These are phyloP conservation scores for Lycia hirtaria DNA, from an alignment of 2,888 invertebrate genomes.

Conservation along the genomic window DNA sequence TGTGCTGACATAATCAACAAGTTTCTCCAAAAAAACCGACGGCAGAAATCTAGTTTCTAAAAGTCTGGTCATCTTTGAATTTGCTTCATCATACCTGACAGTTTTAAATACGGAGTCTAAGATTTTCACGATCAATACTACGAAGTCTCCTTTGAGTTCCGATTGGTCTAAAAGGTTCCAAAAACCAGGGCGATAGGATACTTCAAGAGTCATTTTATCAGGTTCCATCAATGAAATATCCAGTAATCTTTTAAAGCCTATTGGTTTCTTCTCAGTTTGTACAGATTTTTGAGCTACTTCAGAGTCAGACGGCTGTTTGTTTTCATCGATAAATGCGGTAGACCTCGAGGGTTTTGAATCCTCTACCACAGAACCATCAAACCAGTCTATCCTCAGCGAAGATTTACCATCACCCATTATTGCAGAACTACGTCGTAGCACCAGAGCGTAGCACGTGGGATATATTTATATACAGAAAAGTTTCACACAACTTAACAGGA, in stretches of 20 bases:
- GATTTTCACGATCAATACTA: slow-evolving; percentile 77
- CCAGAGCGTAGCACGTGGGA: neutral
- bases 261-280: slow-evolving; percentile 69
- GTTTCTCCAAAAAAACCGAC: slow-evolving; percentile 63
- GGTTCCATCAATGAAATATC: slow-evolving; percentile 71
- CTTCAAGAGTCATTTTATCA: slow-evolving; percentile 69
- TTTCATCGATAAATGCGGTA: slow-evolving; percentile 60
- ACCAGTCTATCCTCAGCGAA: slow-evolving; percentile 78
- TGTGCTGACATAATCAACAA: slow-evolving; percentile 61
- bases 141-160: slow-evolving; percentile 75
- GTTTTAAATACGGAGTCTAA: slow-evolving; percentile 68
- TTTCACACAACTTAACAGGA: too few relatives aligned
- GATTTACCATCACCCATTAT: slow-evolving; percentile 67
- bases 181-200: slow-evolving; percentile 74
- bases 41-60: slow-evolving; percentile 63
- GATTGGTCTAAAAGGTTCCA: slow-evolving; percentile 70
- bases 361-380: slow-evolving; percentile 76
- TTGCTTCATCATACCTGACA: slow-evolving; percentile 60
- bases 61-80: slow-evolving; percentile 62
- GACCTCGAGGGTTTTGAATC: slow-evolving; percentile 49
- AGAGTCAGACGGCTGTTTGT: slow-evolving; percentile 48
- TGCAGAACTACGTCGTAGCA: neutral
- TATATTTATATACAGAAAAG: neutral
- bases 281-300: slow-evolving; percentile 48
- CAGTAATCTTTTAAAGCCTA: slow-evolving; percentile 75